These are phyloP conservation scores for Tubulanus polymorphus DNA, from an alignment of 2,888 invertebrate species.

Conservation along the genomic window DNA sequence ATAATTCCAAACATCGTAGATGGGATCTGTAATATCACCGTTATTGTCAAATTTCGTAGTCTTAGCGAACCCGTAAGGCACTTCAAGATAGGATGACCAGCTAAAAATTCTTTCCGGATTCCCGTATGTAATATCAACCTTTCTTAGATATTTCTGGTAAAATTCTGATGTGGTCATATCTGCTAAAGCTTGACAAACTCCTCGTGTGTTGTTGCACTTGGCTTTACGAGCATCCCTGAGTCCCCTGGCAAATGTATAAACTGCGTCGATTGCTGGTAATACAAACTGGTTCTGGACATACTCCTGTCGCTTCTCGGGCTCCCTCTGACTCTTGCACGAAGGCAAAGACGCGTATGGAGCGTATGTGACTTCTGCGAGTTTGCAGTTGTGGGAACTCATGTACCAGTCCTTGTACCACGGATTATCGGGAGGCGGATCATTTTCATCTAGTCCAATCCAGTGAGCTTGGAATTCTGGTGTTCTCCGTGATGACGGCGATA, in stretches of 20 bases:
- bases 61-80: slow-evolving; percentile 37
- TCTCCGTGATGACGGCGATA: slow-evolving; percentile 32
- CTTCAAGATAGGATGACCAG: slow-evolving; percentile 33
- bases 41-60: slow-evolving; percentile 28
- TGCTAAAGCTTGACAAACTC: slow-evolving; percentile 28
- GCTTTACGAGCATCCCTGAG: slow-evolving; percentile 33
- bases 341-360: slow-evolving; percentile 23
- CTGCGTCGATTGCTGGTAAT: slow-evolving; percentile 42
- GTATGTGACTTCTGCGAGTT: slow-evolving; percentile 23
- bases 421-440: slow-evolving; percentile 30
- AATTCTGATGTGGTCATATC: slow-evolving; percentile 29
- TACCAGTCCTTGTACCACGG: slow-evolving; percentile 43
- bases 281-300: slow-evolving; percentile 41
- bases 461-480: slow-evolving; percentile 48
- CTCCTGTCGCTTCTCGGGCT: slow-evolving; percentile 20
- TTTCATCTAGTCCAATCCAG: slow-evolving; percentile 38
- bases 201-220: slow-evolving; percentile 27
- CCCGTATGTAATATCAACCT: slow-evolving; percentile 37
- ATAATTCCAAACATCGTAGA: slow-evolving; percentile 40
- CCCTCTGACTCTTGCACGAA: slow-evolving; percentile 15
- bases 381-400: slow-evolving; percentile 31
- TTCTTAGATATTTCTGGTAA: slow-evolving; percentile 32
- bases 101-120: slow-evolving; percentile 37
- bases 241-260: slow-evolving; percentile 40
- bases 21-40: slow-evolving; percentile 36